Base-by-base conservation (phyloP, 2,113 vertebrate genomes). In the Eupsittula cactorum region DNA sequence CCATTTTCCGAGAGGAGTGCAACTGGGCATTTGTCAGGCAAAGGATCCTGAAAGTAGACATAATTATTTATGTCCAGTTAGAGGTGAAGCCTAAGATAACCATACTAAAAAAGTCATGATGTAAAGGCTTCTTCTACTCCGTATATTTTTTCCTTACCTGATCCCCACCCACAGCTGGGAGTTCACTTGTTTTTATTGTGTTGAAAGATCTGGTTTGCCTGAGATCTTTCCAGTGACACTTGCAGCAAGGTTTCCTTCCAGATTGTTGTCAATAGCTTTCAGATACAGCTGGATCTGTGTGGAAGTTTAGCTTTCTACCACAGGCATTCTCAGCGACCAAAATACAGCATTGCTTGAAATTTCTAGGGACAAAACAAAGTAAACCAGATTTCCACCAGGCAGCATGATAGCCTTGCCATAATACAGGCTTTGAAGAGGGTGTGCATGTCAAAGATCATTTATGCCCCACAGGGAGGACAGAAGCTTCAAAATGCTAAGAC, bases 121-220 rank as follows among this genome's bases (percentile, higher is more conserved):
- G 39, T 47, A 55, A 90, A 94, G 31, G 17, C 6, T 80, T 44
- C 68, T 62, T 82, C 37, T 57, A 25, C 17, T 82, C 24, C 18
- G 4, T 65, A 3, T 78, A 6, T 15, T 62, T 92, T 70, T 28
- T 11, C 35, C 67, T 88, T 86, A 86, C 92, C 92, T 88, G 78
- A 90, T 95, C 71, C 55, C 33, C 85, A 88, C 90, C 81, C 88
- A 90, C 82, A 92, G 79, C 68, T 95, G 82, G 71, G 92, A 82
- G 50, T 86, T 95, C 63, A 53, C 68, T 88, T 86, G 49, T 29
- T 92, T 76, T 59, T 42, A 47, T 12, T 83, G 75, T 78, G 85
- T 42, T 86, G 85, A 86, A 87, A 94, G 88, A 75, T 75, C n/a
- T 70, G 49, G 71, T 81, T 95, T 78, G 90, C 76, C 70, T 75